phyloP scores from a whole-genome alignment of 2,797 vertebrate genomes.

The Trematomus bernacchii region DNA sequence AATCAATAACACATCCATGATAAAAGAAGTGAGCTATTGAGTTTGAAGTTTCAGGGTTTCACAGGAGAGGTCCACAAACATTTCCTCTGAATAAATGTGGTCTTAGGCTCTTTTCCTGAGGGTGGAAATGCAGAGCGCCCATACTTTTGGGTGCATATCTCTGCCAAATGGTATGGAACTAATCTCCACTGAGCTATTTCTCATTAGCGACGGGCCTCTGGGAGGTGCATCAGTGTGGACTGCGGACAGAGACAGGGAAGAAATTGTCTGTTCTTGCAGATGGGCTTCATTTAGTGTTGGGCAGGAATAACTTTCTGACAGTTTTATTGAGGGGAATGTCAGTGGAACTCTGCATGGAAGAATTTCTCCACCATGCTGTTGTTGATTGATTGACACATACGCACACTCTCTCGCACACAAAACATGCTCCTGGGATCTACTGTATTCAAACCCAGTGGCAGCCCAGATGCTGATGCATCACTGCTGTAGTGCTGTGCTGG shows the following conservation, averaged over 20 bases:
- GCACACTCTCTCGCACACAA: neutral
- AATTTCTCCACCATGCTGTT: conserved; percentile 31
- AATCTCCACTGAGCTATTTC: conserved; percentile 85
- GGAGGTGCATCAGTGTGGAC: conserved; percentile 59
- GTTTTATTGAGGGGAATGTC: conserved; percentile 59
- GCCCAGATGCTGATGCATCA: conserved; percentile 56
- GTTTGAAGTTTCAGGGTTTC: conserved; percentile 40
- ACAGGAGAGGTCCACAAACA: conserved; percentile 36
- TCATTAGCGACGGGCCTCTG: conserved; percentile 83
- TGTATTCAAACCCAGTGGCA: conserved; percentile 19
- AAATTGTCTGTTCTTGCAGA: conserved; percentile 73
- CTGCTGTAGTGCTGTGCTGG: conserved; percentile 25
- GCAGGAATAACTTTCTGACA: conserved; percentile 73
- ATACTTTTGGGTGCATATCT: conserved; percentile 73
- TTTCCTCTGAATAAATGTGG: conserved; percentile 50
- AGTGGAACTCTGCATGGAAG: conserved; percentile 38
- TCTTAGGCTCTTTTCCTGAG: conserved; percentile 46
- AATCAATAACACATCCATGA: conserved; percentile 31
- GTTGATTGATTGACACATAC: conserved; percentile 48
- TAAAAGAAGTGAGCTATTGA: conserved; percentile 37
- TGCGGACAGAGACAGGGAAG: conserved; percentile 55
- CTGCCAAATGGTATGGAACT: conserved; percentile 86
- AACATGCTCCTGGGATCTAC: conserved; percentile 42
- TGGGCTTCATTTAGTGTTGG: conserved; percentile 71
- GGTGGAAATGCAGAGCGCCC: conserved; percentile 49